Conservation (phyloP, 2,113 vertebrate species). For the Steatornis caripensis region DNA sequence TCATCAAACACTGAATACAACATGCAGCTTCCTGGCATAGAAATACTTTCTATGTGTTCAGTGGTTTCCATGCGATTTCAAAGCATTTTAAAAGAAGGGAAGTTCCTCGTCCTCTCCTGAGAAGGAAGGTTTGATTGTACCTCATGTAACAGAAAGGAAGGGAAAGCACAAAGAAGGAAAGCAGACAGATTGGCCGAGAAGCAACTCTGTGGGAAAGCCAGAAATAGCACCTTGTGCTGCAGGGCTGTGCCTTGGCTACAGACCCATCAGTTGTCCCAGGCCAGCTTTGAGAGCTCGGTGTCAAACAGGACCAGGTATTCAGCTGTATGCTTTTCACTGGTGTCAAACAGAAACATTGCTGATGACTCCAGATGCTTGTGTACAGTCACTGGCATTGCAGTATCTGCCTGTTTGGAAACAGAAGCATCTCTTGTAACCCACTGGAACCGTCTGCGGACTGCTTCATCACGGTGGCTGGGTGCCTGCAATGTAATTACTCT, state of each 20-base stretch:
- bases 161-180: background rate
- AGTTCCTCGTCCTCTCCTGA: background rate
- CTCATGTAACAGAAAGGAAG: background rate
- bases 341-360: background rate
- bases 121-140: background rate
- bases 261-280: background rate
- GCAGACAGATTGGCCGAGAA: background rate
- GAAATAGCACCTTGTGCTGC: constrained; percentile 19
- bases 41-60: background rate
- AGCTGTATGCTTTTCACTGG: background rate
- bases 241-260: background rate
- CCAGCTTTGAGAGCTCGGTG: background rate
- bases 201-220: constrained; percentile 12
- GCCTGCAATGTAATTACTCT: background rate
- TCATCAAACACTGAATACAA: background rate
- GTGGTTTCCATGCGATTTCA: background rate
- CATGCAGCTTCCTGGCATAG: background rate
- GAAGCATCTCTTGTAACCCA: background rate
- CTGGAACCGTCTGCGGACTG: background rate
- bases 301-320: background rate
- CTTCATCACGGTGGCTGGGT: background rate
- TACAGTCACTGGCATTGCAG: background rate
- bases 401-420: background rate
- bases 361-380: background rate
- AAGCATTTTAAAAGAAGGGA: background rate